Evolutionary conservation across 1,140 invertebrate genomes (phyloP).

Genomic region (Papilio glaucus): DNA sequence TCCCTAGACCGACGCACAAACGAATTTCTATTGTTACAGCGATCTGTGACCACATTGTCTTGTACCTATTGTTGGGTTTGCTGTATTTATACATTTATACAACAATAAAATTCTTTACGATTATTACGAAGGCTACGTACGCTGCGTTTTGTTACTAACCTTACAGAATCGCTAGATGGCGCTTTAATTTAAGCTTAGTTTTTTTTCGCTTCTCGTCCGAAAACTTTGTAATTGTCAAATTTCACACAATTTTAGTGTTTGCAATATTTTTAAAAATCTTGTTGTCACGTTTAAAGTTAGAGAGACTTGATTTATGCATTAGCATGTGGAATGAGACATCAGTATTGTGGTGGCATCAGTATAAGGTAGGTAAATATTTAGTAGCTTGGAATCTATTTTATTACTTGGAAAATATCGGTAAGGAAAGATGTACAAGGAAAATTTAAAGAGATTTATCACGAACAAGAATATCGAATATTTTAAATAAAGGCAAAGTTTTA

Average conservation of each 20-base stretch:
- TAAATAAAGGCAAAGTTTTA: neutral
- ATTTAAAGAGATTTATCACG: neutral
- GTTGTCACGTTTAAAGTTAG: neutral
- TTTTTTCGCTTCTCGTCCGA: too few species aligned
- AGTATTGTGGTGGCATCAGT: neutral
- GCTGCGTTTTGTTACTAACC: too few species aligned
- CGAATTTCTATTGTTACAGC: slow-evolving; percentile 12
- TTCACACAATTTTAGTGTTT: too few species aligned
- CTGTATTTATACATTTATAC: neutral
- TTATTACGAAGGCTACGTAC: too few species aligned
- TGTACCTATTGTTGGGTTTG: neutral
- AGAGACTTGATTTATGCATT: neutral
- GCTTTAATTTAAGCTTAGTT: too few species aligned
- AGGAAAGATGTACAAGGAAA: neutral
- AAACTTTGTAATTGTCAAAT: too few species aligned
- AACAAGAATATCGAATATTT: neutral
- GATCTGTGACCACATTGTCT: slow-evolving; percentile 16
- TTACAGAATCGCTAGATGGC: too few species aligned
- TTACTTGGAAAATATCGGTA: slow-evolving; percentile 5
- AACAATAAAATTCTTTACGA: too few species aligned
- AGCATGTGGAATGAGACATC: neutral
- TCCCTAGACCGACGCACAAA: neutral
- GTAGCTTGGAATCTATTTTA: neutral
- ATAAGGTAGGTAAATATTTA: neutral
- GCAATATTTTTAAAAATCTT: neutral